Conservation (phyloP, 2,797 vertebrate genomes). For the Tarsius wallacei region DNA sequence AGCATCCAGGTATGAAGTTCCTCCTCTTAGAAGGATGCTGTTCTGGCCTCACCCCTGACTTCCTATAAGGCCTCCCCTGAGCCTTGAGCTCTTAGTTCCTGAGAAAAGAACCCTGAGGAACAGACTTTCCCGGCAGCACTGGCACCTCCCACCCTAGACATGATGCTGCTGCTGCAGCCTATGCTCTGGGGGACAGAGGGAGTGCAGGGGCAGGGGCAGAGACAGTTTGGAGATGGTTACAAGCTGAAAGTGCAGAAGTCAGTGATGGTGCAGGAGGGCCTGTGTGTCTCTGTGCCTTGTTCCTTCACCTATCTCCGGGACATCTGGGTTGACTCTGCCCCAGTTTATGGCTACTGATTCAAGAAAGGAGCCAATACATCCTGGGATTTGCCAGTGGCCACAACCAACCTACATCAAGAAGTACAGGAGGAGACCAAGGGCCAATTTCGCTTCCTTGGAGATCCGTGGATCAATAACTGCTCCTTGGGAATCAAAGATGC, state of each 20-base stretch:
- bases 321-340: accelerated
- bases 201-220: too few relatives aligned
- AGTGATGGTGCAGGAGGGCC: not conserved
- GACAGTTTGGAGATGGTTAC: accelerated
- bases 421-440: not conserved
- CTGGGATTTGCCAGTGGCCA: accelerated
- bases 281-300: not conserved
- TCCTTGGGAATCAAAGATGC: not conserved
- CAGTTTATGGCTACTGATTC: not conserved
- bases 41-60: not conserved
- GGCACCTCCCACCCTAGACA: not conserved
- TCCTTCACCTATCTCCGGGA: accelerated
- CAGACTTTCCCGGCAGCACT: not conserved
- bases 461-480: not conserved
- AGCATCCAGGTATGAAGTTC: not conserved
- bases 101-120: not conserved
- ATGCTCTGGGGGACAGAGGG: not conserved
- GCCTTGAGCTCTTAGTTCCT: not conserved
- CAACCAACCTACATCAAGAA: not conserved
- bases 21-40: not conserved
- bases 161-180: not conserved
- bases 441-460: not conserved
- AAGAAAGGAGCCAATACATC: accelerated
- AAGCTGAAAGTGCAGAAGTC: accelerated
- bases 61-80: not conserved